phyloP scores from a whole-genome alignment of 2,113 vertebrate genomes.

The Eupsittula cactorum region DNA sequence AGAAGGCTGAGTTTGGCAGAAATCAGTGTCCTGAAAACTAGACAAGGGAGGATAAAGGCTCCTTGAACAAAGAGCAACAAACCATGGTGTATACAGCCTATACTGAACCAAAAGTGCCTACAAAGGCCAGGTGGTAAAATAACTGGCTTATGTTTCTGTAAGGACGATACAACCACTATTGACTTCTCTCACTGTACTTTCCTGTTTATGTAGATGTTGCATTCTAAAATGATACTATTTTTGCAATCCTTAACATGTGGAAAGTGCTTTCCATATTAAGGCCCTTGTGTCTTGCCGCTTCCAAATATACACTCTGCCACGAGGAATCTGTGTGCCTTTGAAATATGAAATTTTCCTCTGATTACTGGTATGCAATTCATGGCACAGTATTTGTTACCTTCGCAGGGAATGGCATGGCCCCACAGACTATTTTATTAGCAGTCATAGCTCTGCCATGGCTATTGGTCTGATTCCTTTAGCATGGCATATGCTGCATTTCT shows the following conservation, averaged over 20 bases:
- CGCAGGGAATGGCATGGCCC: not conserved
- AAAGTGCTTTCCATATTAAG: not conserved
- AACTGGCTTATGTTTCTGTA: not conserved
- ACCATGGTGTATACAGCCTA: rapidly evolving
- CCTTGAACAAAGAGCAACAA: not conserved
- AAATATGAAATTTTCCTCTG: not conserved
- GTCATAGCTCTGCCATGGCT: not conserved
- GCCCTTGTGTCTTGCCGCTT: not conserved
- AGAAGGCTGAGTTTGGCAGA: not conserved
- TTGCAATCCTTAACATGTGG: not conserved
- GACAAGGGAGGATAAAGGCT: not conserved
- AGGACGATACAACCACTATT: not conserved
- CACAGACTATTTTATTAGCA: rapidly evolving
- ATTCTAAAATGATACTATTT: not conserved
- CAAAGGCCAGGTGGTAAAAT: not conserved
- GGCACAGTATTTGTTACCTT: not conserved
- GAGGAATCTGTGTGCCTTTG: not conserved
- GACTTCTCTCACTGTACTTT: not conserved
- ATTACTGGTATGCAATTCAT: not conserved
- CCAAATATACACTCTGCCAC: rapidly evolving
- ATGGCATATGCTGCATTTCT: not conserved
- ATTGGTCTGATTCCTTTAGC: not conserved
- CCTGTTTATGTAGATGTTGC: not conserved
- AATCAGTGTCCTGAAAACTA: not conserved
- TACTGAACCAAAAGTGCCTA: not conserved